Conservation (phyloP, 2,113 vertebrate species). For the Brachyhypopomus gauderio region DNA sequence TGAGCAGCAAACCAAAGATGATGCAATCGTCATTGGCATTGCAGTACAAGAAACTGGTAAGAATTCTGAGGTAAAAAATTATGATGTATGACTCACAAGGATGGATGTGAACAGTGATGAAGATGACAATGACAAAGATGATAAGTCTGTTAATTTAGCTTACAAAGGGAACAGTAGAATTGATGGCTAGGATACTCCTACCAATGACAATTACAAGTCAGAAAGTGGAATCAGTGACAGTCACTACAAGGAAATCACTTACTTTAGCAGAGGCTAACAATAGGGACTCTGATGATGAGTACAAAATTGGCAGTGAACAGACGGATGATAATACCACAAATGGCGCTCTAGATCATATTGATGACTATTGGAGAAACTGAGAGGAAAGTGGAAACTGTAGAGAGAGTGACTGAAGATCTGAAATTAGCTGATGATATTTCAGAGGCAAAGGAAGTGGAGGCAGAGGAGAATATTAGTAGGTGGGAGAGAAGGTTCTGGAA, state of each 20-base stretch:
- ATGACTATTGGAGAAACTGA: neutral
- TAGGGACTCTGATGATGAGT: neutral
- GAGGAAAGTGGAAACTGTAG: neutral
- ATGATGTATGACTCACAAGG: neutral
- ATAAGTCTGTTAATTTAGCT: neutral
- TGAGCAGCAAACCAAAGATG: conserved; percentile 23
- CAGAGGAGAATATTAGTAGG: neutral
- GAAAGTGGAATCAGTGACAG: conserved; percentile 8
- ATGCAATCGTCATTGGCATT: conserved; percentile 16
- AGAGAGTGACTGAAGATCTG: neutral
- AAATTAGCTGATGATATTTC: conserved; percentile 15
- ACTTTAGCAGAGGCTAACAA: neutral
- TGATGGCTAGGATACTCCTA: neutral
- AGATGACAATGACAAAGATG: conserved; percentile 10
- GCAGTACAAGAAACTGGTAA: conserved; percentile 37
- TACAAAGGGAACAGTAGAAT: conserved; percentile 13
- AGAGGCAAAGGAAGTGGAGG: conserved; percentile 5
- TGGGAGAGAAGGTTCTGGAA: neutral
- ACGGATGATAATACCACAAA: conserved; percentile 9
- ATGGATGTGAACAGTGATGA: conserved; percentile 1
- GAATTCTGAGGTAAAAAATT: neutral
- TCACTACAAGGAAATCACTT: neutral
- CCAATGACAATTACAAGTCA: conserved; percentile 15
- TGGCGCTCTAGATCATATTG: conserved; percentile 1
- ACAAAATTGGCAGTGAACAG: neutral